These are phyloP conservation scores for Calcarius lapponicus DNA, from an alignment of 2,797 vertebrate species.

Conservation along the genomic window DNA sequence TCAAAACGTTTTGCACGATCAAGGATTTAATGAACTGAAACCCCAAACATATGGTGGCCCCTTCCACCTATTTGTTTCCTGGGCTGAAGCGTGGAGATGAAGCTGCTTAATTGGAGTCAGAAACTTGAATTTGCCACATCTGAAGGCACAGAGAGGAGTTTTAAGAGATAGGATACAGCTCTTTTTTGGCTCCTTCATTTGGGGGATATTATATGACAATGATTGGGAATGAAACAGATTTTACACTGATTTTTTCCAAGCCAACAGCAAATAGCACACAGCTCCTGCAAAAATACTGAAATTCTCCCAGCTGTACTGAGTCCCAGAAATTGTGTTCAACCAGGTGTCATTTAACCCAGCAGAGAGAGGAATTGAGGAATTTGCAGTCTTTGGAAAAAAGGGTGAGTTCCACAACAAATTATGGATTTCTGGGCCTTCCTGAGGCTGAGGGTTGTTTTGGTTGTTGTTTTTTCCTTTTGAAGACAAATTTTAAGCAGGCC, in stretches of 20 bases:
- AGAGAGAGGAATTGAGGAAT: fast-evolving
- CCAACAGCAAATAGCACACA: background rate
- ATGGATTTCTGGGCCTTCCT: background rate
- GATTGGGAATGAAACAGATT: background rate
- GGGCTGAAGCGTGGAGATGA: background rate
- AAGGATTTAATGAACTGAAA: constrained; percentile 39
- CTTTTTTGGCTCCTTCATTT: background rate
- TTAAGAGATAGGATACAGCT: background rate
- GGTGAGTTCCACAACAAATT: background rate
- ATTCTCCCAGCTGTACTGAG: background rate
- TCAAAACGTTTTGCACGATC: constrained; percentile 21
- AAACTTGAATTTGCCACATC: background rate
- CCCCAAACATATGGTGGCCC: background rate
- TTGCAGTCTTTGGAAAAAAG: background rate
- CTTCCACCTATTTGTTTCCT: constrained; percentile 33
- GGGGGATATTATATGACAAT: background rate
- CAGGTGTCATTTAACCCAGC: background rate
- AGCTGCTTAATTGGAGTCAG: constrained; percentile 28
- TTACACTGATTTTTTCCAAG: background rate
- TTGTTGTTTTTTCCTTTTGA: background rate
- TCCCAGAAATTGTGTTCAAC: background rate
- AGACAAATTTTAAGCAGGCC: background rate
- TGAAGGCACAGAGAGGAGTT: background rate
- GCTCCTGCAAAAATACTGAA: background rate
- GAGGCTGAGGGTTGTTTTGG: background rate